Conservation (phyloP, 2,113 vertebrate species). For the Marcusenius ussheri region DNA sequence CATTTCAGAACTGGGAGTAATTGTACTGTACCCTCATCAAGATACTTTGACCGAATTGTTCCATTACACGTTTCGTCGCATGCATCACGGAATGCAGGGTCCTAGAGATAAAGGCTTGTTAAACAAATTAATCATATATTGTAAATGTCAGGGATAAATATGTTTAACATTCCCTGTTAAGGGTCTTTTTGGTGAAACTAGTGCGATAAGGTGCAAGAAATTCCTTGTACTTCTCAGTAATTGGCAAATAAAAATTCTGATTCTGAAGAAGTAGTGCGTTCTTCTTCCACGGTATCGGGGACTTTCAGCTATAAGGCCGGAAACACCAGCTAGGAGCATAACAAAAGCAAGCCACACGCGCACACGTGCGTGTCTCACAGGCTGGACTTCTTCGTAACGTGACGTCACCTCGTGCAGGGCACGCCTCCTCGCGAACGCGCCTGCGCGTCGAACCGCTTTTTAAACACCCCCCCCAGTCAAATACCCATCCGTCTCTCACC, state of each 20-base stretch:
- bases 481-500: neutral
- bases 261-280: too few relatives aligned
- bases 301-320: neutral
- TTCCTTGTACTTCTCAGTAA: too few relatives aligned
- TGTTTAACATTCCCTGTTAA: neutral
- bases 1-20: neutral
- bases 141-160: neutral
- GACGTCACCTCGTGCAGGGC: neutral
- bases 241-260: neutral
- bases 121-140: neutral
- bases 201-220: neutral
- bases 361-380: neutral
- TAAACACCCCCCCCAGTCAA: neutral
- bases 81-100: neutral
- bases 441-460: constrained; percentile 26
- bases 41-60: neutral
- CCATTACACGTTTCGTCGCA: neutral
- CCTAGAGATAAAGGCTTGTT: neutral
- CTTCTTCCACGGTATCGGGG: neutral
- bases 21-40: neutral
- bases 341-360: neutral
- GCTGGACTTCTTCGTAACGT: neutral
- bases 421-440: constrained; percentile 37
- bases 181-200: neutral
- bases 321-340: neutral